Conservation (phyloP, 2,797 vertebrate genomes). For the Myiotriccus ornatus region DNA sequence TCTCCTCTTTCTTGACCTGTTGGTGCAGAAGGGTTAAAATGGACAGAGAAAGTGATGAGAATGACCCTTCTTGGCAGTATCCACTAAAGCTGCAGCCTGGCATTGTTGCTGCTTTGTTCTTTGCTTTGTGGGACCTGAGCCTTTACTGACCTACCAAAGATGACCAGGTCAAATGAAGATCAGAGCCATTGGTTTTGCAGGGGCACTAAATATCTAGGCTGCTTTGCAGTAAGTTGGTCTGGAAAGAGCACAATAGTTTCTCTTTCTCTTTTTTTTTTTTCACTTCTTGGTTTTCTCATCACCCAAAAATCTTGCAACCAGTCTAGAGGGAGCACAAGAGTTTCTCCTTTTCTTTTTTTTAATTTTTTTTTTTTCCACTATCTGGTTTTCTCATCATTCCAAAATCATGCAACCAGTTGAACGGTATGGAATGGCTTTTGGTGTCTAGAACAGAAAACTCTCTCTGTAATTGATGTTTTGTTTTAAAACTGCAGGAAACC, state of each 20-base stretch:
- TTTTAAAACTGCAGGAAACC: slow-evolving; percentile 67
- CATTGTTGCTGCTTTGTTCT: not conserved
- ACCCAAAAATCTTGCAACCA: not conserved
- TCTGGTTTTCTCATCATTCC: not conserved
- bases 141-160: not conserved
- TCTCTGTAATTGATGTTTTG: slow-evolving; percentile 53
- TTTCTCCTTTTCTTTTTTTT: not conserved
- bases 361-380: not conserved
- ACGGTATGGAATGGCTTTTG: slow-evolving; percentile 22
- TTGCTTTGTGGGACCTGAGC: not conserved
- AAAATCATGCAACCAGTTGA: not conserved
- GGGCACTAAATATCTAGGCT: not conserved
- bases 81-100: not conserved
- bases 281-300: not conserved
- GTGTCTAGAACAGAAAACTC: slow-evolving; percentile 53
- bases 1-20: not conserved
- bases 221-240: not conserved
- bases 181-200: not conserved
- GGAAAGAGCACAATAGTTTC: not conserved
- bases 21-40: not conserved
- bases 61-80: not conserved
- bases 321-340: not conserved
- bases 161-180: not conserved
- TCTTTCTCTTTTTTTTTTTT: not conserved
- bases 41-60: not conserved